These are phyloP conservation scores for Motacilla alba DNA, from an alignment of 2,113 vertebrate genomes.

Conservation along the genomic window DNA sequence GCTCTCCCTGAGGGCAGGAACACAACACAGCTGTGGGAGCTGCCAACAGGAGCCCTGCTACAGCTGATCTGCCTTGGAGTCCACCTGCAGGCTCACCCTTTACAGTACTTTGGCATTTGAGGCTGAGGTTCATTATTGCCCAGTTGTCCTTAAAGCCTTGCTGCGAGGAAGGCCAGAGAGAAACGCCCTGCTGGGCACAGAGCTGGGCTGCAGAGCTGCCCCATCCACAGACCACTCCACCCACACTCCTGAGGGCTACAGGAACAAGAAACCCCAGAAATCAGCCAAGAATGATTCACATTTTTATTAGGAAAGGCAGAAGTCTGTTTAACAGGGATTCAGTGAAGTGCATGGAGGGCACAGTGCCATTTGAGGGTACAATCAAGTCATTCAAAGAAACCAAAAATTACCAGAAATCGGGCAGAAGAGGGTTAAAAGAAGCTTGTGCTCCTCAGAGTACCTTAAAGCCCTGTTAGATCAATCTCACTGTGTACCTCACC, in stretches of 20 bases:
- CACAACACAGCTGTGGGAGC: too few relatives aligned
- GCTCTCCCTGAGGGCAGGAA: neutral
- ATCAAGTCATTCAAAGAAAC: neutral
- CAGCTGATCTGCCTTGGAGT: neutral
- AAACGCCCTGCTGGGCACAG: neutral
- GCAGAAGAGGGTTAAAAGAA: neutral
- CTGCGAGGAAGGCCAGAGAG: neutral
- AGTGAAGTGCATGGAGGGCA: neutral
- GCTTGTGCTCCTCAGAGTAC: neutral
- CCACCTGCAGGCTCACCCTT: neutral
- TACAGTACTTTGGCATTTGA: neutral
- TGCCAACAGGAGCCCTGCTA: neutral
- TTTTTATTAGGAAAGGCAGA: slow-evolving; percentile 15
- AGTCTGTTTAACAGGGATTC: neutral
- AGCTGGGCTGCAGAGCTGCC: neutral
- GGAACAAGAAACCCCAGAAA: neutral
- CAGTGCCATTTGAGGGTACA: neutral
- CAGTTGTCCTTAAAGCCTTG: neutral
- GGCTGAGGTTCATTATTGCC: neutral
- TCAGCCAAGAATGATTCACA: neutral
- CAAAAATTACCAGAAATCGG: neutral
- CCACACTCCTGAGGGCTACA: neutral
- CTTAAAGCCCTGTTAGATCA: neutral
- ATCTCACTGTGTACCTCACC: neutral
- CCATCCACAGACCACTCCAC: neutral